phyloP scores from a whole-genome alignment of 2,888 invertebrate genomes.

The Lasioglossum pauxillum region DNA sequence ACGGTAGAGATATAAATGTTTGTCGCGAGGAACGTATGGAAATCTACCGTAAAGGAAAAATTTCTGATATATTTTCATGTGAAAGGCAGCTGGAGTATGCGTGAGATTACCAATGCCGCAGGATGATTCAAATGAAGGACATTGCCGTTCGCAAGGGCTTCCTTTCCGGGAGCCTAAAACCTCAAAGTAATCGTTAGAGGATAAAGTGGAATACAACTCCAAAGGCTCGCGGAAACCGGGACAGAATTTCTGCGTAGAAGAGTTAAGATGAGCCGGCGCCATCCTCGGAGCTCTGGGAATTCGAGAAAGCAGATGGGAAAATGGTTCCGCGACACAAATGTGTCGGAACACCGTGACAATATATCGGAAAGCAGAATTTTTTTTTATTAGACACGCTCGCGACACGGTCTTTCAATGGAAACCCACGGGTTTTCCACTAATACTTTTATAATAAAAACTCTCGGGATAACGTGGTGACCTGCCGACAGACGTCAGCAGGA shows the following conservation, averaged over 20 bases:
- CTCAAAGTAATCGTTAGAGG: constrained; percentile 39
- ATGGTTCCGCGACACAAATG: constrained; percentile 16
- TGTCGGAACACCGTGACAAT: constrained; percentile 37
- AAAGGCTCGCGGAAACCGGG: constrained; percentile 21
- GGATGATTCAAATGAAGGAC: neutral
- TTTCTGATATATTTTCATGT: neutral
- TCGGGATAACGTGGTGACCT: neutral
- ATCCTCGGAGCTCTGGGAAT: constrained; percentile 29
- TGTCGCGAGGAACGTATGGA: neutral
- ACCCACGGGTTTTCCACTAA: neutral
- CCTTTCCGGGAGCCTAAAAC: neutral
- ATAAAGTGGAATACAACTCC: constrained; percentile 34
- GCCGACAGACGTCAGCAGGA: neutral
- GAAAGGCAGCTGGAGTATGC: neutral
- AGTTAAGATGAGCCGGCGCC: constrained; percentile 50
- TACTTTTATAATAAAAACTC: neutral
- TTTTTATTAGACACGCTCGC: constrained; percentile 13
- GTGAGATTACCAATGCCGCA: neutral
- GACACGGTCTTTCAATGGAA: neutral
- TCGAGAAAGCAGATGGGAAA: constrained; percentile 34
- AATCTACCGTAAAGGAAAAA: neutral
- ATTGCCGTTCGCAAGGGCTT: constrained; percentile 1
- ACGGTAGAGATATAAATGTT: neutral
- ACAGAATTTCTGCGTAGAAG: constrained; percentile 28
- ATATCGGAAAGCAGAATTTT: constrained; percentile 18